Conservation (phyloP, 1,140 invertebrate species). For the Vanessa tameamea region DNA sequence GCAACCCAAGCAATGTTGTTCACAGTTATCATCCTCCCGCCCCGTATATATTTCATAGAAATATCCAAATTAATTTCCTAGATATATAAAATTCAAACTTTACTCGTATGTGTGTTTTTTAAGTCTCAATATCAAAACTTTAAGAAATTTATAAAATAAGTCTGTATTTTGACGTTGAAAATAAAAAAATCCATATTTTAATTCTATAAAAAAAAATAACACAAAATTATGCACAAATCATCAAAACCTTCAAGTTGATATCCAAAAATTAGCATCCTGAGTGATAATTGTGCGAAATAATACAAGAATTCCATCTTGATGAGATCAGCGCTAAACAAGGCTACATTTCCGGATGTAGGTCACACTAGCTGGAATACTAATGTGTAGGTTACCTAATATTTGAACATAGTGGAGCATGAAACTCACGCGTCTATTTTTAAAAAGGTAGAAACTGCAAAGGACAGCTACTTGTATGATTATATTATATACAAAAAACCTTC, state of each 20-base stretch:
- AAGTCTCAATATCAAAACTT: too few species aligned
- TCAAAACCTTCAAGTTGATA: not conserved
- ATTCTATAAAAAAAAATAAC: not conserved
- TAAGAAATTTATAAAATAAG: too few species aligned
- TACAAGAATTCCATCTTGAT: slow-evolving; percentile 2
- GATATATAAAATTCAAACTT: too few species aligned
- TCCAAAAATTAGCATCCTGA: not conserved
- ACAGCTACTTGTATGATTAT: too few species aligned
- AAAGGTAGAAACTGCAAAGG: too few species aligned
- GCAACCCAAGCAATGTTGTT: too few species aligned
- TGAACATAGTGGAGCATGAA: not conserved
- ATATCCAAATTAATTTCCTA: too few species aligned
- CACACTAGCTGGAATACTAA: not conserved
- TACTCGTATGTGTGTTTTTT: too few species aligned
- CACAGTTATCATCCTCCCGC: too few species aligned
- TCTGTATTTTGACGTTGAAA: not conserved
- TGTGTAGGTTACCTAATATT: not conserved
- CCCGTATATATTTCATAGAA: too few species aligned
- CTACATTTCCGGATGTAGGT: not conserved
- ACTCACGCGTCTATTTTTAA: too few species aligned
- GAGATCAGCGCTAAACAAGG: not conserved
- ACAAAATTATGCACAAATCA: not conserved
- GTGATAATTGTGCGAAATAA: slow-evolving; percentile 5
- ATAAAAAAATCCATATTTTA: not conserved
- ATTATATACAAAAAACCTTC: too few species aligned